Evolutionary conservation across 2,797 vertebrate genomes (phyloP).

Genomic region (Galagoides demidoff): DNA sequence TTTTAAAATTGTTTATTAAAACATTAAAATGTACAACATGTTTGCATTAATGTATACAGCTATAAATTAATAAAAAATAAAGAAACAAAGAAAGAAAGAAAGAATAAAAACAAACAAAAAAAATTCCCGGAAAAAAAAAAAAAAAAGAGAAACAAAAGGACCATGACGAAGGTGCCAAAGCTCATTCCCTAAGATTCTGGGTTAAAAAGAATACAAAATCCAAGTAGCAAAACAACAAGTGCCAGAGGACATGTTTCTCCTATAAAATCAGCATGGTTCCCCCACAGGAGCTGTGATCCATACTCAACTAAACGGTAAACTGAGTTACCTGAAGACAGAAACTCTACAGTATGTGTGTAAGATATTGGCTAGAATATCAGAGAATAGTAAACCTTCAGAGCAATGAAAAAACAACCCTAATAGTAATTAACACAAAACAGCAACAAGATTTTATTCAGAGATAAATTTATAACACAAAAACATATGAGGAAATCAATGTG

Average conservation of each 20-base stretch:
- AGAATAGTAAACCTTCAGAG: constrained; percentile 70
- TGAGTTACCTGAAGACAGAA: constrained; percentile 56
- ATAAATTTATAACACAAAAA: background rate
- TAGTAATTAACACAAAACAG: constrained; percentile 7
- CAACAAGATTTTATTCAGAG: background rate
- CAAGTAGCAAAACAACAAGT: constrained; percentile 68
- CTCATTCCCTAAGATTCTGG: constrained; percentile 56
- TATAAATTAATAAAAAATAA: no score
- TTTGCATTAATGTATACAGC: no score
- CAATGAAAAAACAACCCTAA: constrained; percentile 64
- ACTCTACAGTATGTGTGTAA: constrained; percentile 59
- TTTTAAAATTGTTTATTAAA: no score
- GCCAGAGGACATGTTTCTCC: constrained; percentile 52
- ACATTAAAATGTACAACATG: no score
- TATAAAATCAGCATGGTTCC: constrained; percentile 54
- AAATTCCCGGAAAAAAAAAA: no score
- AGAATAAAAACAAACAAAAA: no score
- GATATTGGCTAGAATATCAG: background rate
- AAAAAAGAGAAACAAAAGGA: no score
- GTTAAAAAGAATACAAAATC: constrained; percentile 72
- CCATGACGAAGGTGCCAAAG: constrained; percentile 58
- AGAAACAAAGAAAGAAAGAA: no score
- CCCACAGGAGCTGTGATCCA: constrained; percentile 61
- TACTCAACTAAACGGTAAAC: constrained; percentile 51
- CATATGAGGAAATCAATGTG: background rate